Conservation (phyloP, 64 coral and sea anemone genomes). For the Pachyseris speciosa region DNA sequence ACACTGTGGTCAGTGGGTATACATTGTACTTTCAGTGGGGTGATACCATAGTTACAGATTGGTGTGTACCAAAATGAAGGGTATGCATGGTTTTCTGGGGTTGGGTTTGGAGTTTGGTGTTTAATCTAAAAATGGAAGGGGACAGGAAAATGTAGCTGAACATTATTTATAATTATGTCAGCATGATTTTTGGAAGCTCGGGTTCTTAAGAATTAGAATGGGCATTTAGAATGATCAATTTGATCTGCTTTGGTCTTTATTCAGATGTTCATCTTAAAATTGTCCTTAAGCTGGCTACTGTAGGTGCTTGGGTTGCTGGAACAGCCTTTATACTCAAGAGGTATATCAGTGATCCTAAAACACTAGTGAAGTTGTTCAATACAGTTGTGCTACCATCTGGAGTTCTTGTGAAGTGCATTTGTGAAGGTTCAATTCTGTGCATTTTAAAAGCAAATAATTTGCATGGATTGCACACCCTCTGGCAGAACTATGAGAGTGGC, state of each 20-base stretch:
- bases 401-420: slow-evolving; percentile 8
- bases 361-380: slow-evolving; percentile 13
- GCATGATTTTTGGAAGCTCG: no score
- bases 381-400: slow-evolving; percentile 48
- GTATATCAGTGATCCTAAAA: slow-evolving; percentile 53
- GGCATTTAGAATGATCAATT: no score
- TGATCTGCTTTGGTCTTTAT: neutral
- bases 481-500: slow-evolving; percentile 33
- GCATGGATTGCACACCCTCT: slow-evolving; percentile 13
- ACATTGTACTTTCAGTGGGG: no score
- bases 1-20: no score
- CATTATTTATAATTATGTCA: no score
- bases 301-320: slow-evolving; percentile 53
- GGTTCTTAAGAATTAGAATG: no score
- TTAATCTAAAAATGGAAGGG: no score
- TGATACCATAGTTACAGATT: no score
- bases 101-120: no score
- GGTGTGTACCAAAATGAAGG: no score
- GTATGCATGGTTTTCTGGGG: no score
- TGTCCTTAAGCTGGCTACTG: slow-evolving; percentile 5
- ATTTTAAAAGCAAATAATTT: slow-evolving; percentile 36
- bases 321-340: slow-evolving; percentile 38
- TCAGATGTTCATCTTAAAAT: neutral
- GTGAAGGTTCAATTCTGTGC: slow-evolving; percentile 33
- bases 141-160: no score